A percentile compares a stretch with the other conserved stretches of the same genome.
Evolutionary conservation across 2,797 vertebrate genomes (phyloP).

Genomic region (Lindbergichthys nudifrons): DNA sequence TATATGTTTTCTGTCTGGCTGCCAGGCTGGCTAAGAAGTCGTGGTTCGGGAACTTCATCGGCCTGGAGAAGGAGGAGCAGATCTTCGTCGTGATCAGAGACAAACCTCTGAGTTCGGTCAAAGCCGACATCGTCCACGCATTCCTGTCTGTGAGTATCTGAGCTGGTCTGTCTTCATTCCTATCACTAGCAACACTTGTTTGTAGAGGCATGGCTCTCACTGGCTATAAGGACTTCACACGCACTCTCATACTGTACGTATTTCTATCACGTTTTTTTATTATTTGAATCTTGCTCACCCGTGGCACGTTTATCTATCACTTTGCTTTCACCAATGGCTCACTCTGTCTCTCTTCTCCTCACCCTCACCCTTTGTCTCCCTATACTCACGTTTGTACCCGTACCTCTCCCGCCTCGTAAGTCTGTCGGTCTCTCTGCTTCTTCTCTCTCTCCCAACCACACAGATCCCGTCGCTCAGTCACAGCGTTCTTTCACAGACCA

Average conservation of each 20-base stretch:
- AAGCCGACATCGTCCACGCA: conserved; percentile 95
- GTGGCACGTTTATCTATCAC: conserved; percentile 66
- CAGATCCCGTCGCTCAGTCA: conserved; percentile 94
- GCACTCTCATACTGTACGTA: conserved; percentile 52
- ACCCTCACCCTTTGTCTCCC: conserved; percentile 80
- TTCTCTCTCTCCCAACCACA: conserved; percentile 75
- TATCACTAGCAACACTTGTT: conserved; percentile 37
- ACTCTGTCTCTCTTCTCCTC: conserved; percentile 79
- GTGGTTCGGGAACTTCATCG: conserved; percentile 96
- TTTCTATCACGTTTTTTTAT: conserved; percentile 68
- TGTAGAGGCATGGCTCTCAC: conserved; percentile 60
- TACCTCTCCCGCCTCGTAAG: conserved; percentile 82
- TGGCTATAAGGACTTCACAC: conserved; percentile 33
- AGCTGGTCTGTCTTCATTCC: conserved; percentile 33
- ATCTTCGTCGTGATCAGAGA: conserved; percentile 95
- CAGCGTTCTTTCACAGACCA: conserved; percentile 93
- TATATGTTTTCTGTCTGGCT: neutral
- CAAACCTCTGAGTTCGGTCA: conserved; percentile 95
- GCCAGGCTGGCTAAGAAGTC: conserved; percentile 93
- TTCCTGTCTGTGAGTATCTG: conserved; percentile 90
- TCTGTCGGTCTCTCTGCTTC: conserved; percentile 84
- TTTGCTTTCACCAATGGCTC: conserved; percentile 77
- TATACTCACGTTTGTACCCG: conserved; percentile 75
- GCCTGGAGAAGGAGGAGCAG: conserved; percentile 95
- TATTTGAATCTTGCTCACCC: conserved; percentile 66